A percentile compares a stretch with the other conserved stretches of the same genome.
These are phyloP conservation scores for Exaiptasia diaphana DNA, from an alignment of 64 coral and sea anemone genomes.

Conservation along the genomic window DNA sequence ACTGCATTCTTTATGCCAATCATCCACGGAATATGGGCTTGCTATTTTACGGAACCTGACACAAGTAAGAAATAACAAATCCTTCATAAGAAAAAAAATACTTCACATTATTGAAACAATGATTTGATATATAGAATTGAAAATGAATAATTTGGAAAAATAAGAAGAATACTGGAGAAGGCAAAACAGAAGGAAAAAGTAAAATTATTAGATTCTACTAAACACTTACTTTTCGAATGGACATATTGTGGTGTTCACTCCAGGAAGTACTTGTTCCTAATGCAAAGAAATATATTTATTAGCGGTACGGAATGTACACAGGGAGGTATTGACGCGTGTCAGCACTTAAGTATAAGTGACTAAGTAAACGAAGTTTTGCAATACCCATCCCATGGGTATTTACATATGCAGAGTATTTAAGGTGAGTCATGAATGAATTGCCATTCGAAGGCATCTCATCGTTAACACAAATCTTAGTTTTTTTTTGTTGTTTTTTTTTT, in stretches of 20 bases:
- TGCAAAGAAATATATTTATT: neutral
- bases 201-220: too few relatives aligned
- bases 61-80: neutral
- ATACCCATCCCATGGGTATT: too few relatives aligned
- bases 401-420: too few relatives aligned
- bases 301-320: too few relatives aligned
- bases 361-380: too few relatives aligned
- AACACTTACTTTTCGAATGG: neutral
- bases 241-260: neutral
- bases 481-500: too few relatives aligned
- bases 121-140: neutral
- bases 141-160: neutral
- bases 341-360: too few relatives aligned
- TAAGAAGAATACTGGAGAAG: neutral
- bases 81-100: neutral
- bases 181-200: neutral
- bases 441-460: too few relatives aligned
- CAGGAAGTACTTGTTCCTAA: slow-evolving; percentile 1
- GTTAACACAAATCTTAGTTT: too few relatives aligned
- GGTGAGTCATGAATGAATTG: too few relatives aligned
- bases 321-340: too few relatives aligned
- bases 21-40: neutral
- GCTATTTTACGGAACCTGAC: neutral
- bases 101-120: neutral
- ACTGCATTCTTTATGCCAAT: neutral